Base-by-base conservation (phyloP, 2,888 invertebrate species). In the Apantesis nais region DNA sequence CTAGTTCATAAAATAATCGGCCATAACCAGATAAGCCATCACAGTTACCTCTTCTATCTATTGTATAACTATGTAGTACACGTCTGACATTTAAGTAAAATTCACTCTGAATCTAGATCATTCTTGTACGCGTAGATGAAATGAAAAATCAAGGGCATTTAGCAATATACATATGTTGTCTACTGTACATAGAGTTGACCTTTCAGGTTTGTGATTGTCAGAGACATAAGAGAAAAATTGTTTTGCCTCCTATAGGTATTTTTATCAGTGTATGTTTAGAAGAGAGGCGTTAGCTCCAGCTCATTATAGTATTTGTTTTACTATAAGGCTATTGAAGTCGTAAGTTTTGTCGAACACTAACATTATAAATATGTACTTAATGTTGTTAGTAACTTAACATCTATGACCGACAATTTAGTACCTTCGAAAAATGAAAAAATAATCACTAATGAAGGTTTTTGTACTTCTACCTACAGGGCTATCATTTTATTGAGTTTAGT, bases 41-140 rank as follows among this genome's bases (percentile, higher is more conserved):
- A 25, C 55, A 55, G 25, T 25, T 63, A 29, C 22, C 41, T 44
- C 41, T 22, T 63, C 41, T 63, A 19, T 41, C 19, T 29, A 1
- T 16, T 1, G 29, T 19, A 19, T 29, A 29, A 44, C 41, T 44
- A 44, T 29, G 19, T 65, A 77, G 81, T 74, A 80, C 75, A 74
- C 68, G 62, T 80, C 79, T 86, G 85, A 84, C 83, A 86, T 85
- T 86, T 86, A 74, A 68, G 75, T 73, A 74, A 69, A 72, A 80
- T 80, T 78, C 75, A 72, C 63, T 74, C 65, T 73, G 69, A 74
- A 78, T 81, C 84, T 76, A 81, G 83, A 83, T 78, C 71, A 70
- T 73, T 74, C 75, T 67, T 34, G 72, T 70, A 72, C 63, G 66
- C 34, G 74, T 74, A 74, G 68, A 75, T 80, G 70, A 34, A 79